These are phyloP conservation scores for Saccostrea cuccullata DNA, from an alignment of 1,140 invertebrate genomes.

Conservation along the genomic window DNA sequence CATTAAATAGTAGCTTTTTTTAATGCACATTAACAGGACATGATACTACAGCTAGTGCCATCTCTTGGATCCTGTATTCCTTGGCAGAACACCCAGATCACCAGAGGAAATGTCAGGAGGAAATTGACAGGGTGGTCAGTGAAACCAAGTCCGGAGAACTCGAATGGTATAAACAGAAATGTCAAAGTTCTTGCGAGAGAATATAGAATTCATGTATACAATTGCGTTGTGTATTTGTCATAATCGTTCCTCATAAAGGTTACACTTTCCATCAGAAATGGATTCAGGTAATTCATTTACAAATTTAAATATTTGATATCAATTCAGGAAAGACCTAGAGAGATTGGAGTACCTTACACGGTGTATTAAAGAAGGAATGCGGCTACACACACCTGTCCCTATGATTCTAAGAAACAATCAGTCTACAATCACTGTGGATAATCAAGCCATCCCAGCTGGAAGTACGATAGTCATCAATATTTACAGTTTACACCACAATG, in stretches of 20 bases:
- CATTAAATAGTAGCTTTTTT: too few relatives aligned
- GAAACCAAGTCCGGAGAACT: slow-evolving; percentile 70
- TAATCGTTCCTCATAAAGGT: too few relatives aligned
- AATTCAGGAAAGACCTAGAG: slow-evolving; percentile 56
- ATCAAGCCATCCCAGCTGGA: slow-evolving; percentile 60
- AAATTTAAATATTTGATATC: neutral
- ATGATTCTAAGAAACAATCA: slow-evolving; percentile 86
- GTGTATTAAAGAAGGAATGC: slow-evolving; percentile 77
- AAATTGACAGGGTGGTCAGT: slow-evolving; percentile 88
- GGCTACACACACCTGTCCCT: slow-evolving; percentile 80
- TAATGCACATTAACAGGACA: slow-evolving; percentile 71
- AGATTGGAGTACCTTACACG: slow-evolving; percentile 76
- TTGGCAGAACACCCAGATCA: slow-evolving; percentile 87
- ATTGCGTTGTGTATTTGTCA: too few relatives aligned
- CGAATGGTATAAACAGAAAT: slow-evolving; percentile 61
- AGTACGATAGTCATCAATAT: slow-evolving; percentile 60
- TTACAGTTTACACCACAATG: slow-evolving; percentile 72
- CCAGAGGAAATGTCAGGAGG: slow-evolving; percentile 87
- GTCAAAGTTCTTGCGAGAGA: too few relatives aligned
- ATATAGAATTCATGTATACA: too few relatives aligned
- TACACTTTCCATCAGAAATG: too few relatives aligned
- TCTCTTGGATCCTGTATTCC: slow-evolving; percentile 88
- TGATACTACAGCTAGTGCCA: slow-evolving; percentile 78
- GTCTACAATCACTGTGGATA: slow-evolving; percentile 77
- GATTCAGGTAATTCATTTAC: too few relatives aligned